These are phyloP conservation scores for Botia almorhae DNA, from an alignment of 2,797 vertebrate species.

Conservation along the genomic window DNA sequence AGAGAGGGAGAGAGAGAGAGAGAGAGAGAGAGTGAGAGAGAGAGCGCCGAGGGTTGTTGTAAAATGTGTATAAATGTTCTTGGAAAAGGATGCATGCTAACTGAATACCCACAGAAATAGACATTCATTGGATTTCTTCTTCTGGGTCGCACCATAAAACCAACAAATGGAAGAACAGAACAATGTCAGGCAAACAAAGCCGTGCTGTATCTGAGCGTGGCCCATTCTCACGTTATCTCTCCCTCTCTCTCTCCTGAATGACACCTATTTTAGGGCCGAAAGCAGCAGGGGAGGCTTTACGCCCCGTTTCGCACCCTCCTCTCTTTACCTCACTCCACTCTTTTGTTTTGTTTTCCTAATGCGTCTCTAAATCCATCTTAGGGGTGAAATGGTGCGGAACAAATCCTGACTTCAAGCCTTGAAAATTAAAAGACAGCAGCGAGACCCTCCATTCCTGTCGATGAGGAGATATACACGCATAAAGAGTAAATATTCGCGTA, in stretches of 20 bases:
- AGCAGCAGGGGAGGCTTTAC: slow-evolving; percentile 58
- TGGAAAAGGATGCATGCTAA: not conserved
- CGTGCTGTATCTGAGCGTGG: not conserved
- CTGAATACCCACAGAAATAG: slow-evolving; percentile 7
- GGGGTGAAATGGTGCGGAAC: slow-evolving; percentile 75
- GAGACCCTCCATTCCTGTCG: slow-evolving; percentile 6
- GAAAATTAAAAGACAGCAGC: slow-evolving; percentile 64
- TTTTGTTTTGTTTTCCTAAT: slow-evolving; percentile 71
- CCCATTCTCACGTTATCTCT: slow-evolving; percentile 27
- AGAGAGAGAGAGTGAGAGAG: not conserved
- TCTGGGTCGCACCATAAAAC: not conserved
- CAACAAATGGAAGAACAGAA: not conserved
- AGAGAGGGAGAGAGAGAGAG: no score
- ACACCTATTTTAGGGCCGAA: slow-evolving; percentile 55
- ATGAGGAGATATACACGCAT: slow-evolving; percentile 45
- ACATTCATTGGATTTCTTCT: not conserved
- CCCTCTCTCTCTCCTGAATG: slow-evolving; percentile 43
- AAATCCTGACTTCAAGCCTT: slow-evolving; percentile 71
- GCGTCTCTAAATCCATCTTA: slow-evolving; percentile 74
- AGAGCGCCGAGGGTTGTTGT: not conserved
- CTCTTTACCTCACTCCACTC: slow-evolving; percentile 59
- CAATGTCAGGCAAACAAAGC: slow-evolving; percentile 29
- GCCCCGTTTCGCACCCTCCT: slow-evolving; percentile 34
- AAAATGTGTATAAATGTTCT: not conserved
- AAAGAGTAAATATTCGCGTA: slow-evolving; percentile 9